A percentile compares a stretch with the other conserved stretches of the same genome.
Conservation (phyloP, 2,888 invertebrate genomes). For the Dryomyza anilis region DNA sequence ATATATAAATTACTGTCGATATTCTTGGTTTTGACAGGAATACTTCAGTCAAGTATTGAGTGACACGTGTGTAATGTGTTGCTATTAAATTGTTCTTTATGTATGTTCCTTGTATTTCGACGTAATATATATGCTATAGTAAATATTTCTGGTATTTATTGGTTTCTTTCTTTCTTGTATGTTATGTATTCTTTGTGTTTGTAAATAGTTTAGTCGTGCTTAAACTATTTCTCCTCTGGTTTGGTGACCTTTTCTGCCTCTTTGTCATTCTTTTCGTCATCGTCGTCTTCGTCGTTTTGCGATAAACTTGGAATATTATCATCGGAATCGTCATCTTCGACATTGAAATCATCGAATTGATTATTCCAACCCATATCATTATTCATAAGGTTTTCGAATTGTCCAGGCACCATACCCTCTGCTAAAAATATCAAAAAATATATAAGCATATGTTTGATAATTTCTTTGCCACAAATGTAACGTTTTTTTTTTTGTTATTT, state of each 20-base stretch:
- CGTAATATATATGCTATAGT: conserved; percentile 15
- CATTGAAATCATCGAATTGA: conserved; percentile 72
- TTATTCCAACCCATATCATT: conserved; percentile 44
- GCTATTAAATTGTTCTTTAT: background rate
- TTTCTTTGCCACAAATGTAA: background rate
- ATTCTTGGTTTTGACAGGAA: conserved; percentile 48
- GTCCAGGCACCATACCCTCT: conserved; percentile 38
- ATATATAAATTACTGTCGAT: conserved; percentile 24
- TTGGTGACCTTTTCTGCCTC: conserved; percentile 41
- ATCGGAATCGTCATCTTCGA: conserved; percentile 74
- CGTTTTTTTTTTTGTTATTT: conserved; percentile 12
- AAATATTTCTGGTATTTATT: conserved; percentile 19
- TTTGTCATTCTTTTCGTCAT: conserved; percentile 48
- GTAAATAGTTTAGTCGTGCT: too few relatives aligned
- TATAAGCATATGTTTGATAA: background rate
- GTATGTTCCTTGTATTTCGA: conserved; percentile 9
- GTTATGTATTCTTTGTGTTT: too few relatives aligned
- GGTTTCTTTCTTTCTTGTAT: conserved; percentile 12
- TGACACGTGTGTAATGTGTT: conserved; percentile 39
- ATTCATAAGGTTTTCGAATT: conserved; percentile 43
- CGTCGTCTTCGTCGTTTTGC: conserved; percentile 54
- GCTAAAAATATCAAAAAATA: conserved; percentile 12
- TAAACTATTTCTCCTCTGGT: conserved; percentile 30
- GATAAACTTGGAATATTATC: conserved; percentile 64
- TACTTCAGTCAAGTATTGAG: conserved; percentile 34